Conservation (phyloP, 2,888 invertebrate genomes). For the Adineta ricciae region DNA sequence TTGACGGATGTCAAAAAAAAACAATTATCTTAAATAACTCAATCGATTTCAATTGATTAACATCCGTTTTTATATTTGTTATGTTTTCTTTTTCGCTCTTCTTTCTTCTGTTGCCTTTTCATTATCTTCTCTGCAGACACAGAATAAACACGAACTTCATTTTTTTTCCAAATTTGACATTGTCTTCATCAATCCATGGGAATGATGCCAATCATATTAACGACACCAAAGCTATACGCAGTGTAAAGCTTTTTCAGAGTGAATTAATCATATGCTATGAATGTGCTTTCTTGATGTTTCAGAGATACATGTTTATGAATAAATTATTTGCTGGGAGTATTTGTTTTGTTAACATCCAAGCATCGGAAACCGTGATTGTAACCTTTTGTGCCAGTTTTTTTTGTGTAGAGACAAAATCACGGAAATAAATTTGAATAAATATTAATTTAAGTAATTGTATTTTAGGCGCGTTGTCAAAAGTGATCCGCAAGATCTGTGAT, state of each 20-base stretch:
- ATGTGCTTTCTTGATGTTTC: neutral
- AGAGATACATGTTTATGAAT: neutral
- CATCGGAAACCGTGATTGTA: neutral
- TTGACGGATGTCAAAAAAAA: neutral
- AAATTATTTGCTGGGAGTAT: neutral
- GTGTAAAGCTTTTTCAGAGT: neutral
- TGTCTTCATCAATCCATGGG: neutral
- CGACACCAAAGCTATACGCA: too few relatives aligned
- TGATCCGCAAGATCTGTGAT: too few relatives aligned
- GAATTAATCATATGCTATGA: neutral
- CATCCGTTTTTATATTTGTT: neutral
- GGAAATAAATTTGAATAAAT: too few relatives aligned
- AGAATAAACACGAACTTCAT: neutral
- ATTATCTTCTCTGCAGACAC: neutral
- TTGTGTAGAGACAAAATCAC: too few relatives aligned
- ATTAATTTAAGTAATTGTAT: too few relatives aligned
- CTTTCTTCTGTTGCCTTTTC: neutral
- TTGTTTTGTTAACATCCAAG: neutral
- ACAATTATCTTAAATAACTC: neutral
- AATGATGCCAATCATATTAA: too few relatives aligned
- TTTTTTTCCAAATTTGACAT: neutral
- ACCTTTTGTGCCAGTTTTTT: too few relatives aligned
- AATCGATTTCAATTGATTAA: neutral
- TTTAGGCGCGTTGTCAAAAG: too few relatives aligned
- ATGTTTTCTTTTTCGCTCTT: neutral